These are phyloP conservation scores for Lutjanus argentimaculatus DNA, from an alignment of 2,797 vertebrate species.

Conservation along the genomic window DNA sequence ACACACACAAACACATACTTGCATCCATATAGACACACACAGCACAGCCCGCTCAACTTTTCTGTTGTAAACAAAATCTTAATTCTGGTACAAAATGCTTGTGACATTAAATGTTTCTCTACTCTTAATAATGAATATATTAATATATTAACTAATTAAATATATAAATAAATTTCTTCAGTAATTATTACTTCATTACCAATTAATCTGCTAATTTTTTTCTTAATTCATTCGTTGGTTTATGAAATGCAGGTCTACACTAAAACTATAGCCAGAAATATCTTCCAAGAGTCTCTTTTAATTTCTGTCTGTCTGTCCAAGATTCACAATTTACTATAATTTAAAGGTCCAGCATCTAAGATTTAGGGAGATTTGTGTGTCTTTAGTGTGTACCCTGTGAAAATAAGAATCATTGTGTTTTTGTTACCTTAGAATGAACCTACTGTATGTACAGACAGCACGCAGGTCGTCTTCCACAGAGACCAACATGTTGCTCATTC, in stretches of 20 bases:
- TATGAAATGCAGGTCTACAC: not conserved
- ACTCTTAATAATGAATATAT: not conserved
- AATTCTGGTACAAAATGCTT: slow-evolving; percentile 14
- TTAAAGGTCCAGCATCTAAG: too few relatives aligned
- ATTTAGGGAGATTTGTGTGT: too few relatives aligned
- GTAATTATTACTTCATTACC: not conserved
- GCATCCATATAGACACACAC: slow-evolving; percentile 14
- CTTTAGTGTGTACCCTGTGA: too few relatives aligned
- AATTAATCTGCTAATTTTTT: not conserved
- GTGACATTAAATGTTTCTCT: slow-evolving; percentile 5
- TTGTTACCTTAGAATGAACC: too few relatives aligned
- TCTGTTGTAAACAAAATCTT: slow-evolving; percentile 17
- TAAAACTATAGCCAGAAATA: not conserved
- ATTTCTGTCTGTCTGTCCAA: too few relatives aligned
- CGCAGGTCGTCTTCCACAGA: too few relatives aligned
- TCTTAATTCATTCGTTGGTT: not conserved
- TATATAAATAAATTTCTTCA: too few relatives aligned
- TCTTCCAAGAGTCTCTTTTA: not conserved
- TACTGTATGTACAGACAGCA: too few relatives aligned
- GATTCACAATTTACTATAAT: not conserved
- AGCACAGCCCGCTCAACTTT: slow-evolving; percentile 4
- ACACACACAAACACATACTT: slow-evolving; percentile 13
- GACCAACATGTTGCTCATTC: too few relatives aligned
- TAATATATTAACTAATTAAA: not conserved
- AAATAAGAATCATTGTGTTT: too few relatives aligned